A percentile compares a stretch with the other conserved stretches of the same genome.
phyloP scores from a whole-genome alignment of 2,113 vertebrate species.

The Trichomycterus rosablanca region DNA sequence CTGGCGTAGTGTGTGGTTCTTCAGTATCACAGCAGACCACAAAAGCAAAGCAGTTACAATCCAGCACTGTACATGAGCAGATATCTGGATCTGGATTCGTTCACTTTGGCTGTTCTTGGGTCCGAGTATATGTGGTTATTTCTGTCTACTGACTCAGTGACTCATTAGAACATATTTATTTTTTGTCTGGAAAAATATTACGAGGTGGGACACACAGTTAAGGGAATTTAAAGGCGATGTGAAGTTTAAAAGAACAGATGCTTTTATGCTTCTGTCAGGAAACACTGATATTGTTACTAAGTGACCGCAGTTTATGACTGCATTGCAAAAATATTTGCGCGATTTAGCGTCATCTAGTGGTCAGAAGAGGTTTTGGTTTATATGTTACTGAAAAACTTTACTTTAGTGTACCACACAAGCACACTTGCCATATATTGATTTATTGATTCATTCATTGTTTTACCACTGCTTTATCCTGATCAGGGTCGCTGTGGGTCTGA shows the following conservation, averaged over 20 bases:
- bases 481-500: too few species aligned
- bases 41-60: constrained; percentile 8
- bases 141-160: constrained; percentile 1
- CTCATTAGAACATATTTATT: constrained; percentile 23
- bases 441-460: too few species aligned
- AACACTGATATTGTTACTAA: constrained; percentile 29
- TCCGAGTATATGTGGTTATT: constrained; percentile 15
- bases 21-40: constrained; percentile 13
- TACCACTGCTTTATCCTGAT: too few species aligned
- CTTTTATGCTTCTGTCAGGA: constrained; percentile 18
- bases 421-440: too few species aligned
- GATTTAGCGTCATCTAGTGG: constrained; percentile 58
- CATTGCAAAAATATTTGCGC: constrained; percentile 27
- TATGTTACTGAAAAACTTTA: too few species aligned
- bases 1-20: constrained; percentile 8
- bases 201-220: constrained; percentile 18
- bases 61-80: constrained; percentile 5
- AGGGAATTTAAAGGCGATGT: constrained; percentile 9
- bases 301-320: constrained; percentile 41
- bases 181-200: constrained; percentile 24
- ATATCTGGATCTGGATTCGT: constrained; percentile 13
- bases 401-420: too few species aligned
- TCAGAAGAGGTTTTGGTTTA: constrained; percentile 1
- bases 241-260: constrained; percentile 27
- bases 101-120: too few species aligned